These are phyloP conservation scores for Gnatocerus cornutus DNA, from an alignment of 2,888 invertebrate species.

Conservation along the genomic window DNA sequence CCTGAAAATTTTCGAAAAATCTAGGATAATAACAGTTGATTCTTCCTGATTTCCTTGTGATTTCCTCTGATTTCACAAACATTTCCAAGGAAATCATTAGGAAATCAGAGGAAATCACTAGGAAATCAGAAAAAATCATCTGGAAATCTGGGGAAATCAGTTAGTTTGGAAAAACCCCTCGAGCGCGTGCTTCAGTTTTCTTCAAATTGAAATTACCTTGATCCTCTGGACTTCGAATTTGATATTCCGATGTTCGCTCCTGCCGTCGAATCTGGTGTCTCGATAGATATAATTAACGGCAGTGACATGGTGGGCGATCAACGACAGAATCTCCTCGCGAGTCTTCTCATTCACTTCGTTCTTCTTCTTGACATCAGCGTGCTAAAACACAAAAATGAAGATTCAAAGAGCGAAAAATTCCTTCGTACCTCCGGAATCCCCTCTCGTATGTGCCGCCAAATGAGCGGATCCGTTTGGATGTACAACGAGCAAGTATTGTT, in stretches of 20 bases:
- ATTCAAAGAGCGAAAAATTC: constrained; percentile 53
- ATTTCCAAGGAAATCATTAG: too few relatives aligned
- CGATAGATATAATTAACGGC: constrained; percentile 98
- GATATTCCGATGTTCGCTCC: constrained; percentile 91
- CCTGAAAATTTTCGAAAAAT: too few relatives aligned
- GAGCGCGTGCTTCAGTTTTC: too few relatives aligned
- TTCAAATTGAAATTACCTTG: constrained; percentile 72
- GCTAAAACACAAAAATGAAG: constrained; percentile 72
- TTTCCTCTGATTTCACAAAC: too few relatives aligned
- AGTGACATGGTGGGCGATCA: constrained; percentile 98
- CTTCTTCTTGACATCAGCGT: constrained; percentile 80
- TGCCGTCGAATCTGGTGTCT: constrained; percentile 94
- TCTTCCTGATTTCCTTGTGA: too few relatives aligned
- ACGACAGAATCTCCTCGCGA: constrained; percentile 95
- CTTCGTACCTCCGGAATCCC: constrained; percentile 87
- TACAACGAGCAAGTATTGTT: constrained; percentile 95
- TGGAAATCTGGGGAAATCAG: too few relatives aligned
- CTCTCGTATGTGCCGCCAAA: constrained; percentile 95
- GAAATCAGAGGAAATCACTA: too few relatives aligned
- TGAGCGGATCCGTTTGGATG: constrained; percentile 98
- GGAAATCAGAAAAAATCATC: too few relatives aligned
- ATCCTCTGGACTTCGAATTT: constrained; percentile 96
- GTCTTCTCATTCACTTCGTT: constrained; percentile 89
- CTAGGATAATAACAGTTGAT: too few relatives aligned
- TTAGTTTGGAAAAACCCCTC: too few relatives aligned